Conservation (phyloP, 2,113 vertebrate species). For the Rhizomys pruinosus region DNA sequence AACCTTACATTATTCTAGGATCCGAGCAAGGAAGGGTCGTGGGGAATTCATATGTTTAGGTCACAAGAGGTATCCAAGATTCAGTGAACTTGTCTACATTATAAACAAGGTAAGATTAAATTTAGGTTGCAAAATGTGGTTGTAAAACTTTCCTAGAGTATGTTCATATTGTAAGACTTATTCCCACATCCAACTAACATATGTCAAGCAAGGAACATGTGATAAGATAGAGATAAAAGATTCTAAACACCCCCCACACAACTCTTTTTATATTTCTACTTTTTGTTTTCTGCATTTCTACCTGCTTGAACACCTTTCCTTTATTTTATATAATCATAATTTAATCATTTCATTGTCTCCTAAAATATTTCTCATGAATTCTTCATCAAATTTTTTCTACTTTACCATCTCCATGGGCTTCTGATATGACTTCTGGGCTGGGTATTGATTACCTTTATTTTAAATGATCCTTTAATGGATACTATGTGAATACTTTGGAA, state of each 20-base stretch:
- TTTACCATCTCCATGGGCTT: neutral
- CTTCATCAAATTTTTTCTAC: neutral
- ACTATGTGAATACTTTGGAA: neutral
- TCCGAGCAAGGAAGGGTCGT: too few relatives aligned
- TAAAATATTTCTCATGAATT: neutral
- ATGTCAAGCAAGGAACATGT: neutral
- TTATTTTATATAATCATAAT: neutral
- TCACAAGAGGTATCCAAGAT: too few relatives aligned
- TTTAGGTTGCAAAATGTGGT: too few relatives aligned
- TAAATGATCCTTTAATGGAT: conserved; percentile 26
- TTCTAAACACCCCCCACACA: neutral
- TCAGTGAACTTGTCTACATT: too few relatives aligned
- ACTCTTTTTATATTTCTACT: too few relatives aligned
- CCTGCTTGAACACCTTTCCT: neutral
- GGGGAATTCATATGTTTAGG: too few relatives aligned
- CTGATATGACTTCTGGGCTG: neutral
- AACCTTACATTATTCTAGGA: too few relatives aligned
- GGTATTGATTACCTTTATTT: conserved; percentile 29
- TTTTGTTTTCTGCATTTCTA: neutral
- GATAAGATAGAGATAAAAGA: neutral
- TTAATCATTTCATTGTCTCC: neutral
- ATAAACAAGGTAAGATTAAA: too few relatives aligned
- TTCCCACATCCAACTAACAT: neutral
- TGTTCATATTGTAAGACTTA: too few relatives aligned
- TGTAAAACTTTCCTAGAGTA: too few relatives aligned